phyloP scores from a whole-genome alignment of 2,797 vertebrate genomes.

The Jordanella pulchra region DNA sequence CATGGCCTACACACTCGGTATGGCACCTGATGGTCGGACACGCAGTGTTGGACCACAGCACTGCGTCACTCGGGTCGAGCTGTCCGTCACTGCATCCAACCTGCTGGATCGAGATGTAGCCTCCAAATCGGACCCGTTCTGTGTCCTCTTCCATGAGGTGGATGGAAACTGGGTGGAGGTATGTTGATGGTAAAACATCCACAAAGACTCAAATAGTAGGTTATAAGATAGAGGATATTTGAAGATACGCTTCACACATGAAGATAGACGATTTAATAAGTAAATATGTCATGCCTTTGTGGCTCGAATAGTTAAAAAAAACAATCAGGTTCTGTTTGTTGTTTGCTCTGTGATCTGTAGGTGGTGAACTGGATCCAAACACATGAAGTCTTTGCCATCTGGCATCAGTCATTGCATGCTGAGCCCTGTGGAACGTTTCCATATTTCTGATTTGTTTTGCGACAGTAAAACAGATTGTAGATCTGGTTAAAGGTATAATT shows the following conservation, averaged over 20 bases:
- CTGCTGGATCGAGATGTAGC: conserved; percentile 96
- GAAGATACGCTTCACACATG: neutral
- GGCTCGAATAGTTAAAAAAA: conserved; percentile 7
- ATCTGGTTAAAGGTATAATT: conserved; percentile 2
- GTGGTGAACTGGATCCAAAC: conserved; percentile 47
- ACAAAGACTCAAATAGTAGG: neutral
- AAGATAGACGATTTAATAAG: neutral
- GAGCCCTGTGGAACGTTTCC: conserved; percentile 24
- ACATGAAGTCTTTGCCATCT: conserved; percentile 56
- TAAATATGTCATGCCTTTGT: neutral
- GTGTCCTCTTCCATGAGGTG: conserved; percentile 92
- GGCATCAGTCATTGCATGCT: conserved; percentile 34
- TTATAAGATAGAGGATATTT: neutral
- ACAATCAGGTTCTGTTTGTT: conserved; percentile 22
- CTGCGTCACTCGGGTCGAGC: conserved; percentile 91
- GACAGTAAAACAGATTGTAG: conserved; percentile 8
- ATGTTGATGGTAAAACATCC: conserved; percentile 10
- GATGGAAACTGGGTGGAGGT: conserved; percentile 94
- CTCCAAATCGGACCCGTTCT: conserved; percentile 98
- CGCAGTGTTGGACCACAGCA: conserved; percentile 84
- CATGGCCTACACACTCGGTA: conserved; percentile 89
- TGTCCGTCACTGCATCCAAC: conserved; percentile 88
- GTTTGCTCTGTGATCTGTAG: conserved; percentile 28
- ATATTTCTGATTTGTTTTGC: conserved; percentile 25
- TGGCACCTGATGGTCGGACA: conserved; percentile 54